A percentile compares a stretch with the other conserved stretches of the same genome.
These are phyloP conservation scores for Agrotis segetum DNA, from an alignment of 2,888 invertebrate species.

Conservation along the genomic window DNA sequence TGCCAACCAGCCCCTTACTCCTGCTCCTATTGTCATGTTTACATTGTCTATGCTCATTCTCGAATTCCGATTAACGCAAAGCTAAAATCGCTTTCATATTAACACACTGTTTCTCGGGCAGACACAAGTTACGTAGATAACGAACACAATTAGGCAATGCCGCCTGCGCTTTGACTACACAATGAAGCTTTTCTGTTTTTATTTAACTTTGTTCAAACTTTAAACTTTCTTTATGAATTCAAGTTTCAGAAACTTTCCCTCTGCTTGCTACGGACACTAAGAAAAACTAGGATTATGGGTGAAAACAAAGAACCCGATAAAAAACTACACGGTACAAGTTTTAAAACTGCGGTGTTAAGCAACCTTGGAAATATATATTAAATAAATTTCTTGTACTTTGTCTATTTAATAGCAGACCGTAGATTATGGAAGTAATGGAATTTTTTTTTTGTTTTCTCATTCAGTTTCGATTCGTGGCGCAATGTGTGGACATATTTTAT, in stretches of 20 bases:
- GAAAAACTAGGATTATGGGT: constrained; percentile 65
- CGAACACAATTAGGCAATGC: constrained; percentile 52
- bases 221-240: constrained; percentile 70
- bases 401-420: constrained; percentile 13
- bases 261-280: constrained; percentile 63
- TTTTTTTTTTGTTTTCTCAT: constrained; percentile 21
- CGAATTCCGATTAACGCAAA: constrained; percentile 87
- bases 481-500: constrained; percentile 41
- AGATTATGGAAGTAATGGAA: constrained; percentile 12
- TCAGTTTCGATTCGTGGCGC: constrained; percentile 9
- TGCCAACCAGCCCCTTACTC: constrained; percentile 81
- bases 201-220: constrained; percentile 69
- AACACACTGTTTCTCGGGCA: constrained; percentile 64
- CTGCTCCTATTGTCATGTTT: constrained; percentile 88
- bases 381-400: constrained; percentile 23
- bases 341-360: constrained; percentile 49
- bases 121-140: constrained; percentile 55
- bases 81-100: constrained; percentile 77
- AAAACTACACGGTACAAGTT: constrained; percentile 54
- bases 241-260: constrained; percentile 68
- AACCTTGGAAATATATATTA: constrained; percentile 48
- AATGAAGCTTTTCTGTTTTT: constrained; percentile 66
- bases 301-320: constrained; percentile 60
- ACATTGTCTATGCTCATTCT: constrained; percentile 89
- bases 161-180: constrained; percentile 51